phyloP scores from a whole-genome alignment of 2,888 invertebrate genomes.

The Ophioninae sp. region DNA sequence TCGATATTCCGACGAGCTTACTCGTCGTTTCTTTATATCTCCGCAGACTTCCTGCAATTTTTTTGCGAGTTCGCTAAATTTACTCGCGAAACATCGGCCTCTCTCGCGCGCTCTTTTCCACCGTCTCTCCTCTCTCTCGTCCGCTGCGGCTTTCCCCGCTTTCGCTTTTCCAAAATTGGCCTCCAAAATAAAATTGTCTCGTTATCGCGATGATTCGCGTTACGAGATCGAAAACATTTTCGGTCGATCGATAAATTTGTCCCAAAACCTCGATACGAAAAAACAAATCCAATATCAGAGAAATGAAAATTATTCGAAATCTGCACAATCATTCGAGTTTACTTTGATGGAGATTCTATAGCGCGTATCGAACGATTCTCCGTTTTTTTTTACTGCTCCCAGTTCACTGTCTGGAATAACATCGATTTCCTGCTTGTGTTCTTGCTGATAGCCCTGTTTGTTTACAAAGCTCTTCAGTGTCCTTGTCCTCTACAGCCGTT shows the following conservation, averaged over 20 bases:
- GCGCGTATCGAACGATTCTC: neutral
- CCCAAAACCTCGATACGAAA: neutral
- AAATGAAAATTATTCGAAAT: neutral
- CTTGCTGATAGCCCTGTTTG: neutral
- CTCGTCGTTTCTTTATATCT: neutral
- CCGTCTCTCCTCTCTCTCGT: constrained; percentile 1
- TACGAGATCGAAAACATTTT: neutral
- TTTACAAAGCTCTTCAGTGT: constrained; percentile 27
- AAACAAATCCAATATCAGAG: neutral
- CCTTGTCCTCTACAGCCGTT: constrained; percentile 13
- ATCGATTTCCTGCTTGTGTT: constrained; percentile 2
- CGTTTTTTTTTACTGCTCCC: neutral
- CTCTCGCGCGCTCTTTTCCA: neutral
- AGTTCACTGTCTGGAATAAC: constrained; percentile 5
- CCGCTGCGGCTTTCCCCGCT: neutral
- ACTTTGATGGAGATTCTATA: neutral
- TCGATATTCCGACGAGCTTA: constrained; percentile 15
- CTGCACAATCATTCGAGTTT: neutral
- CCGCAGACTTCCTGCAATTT: constrained; percentile 4
- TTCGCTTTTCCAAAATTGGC: constrained; percentile 3
- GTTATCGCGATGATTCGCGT: neutral
- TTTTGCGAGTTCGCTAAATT: constrained; percentile 12
- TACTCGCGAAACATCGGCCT: constrained; percentile 22
- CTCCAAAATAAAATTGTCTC: neutral
- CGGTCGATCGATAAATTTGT: too few species aligned